Evolutionary conservation across 2,113 vertebrate genomes (phyloP), one percentile per base, ranked within the genome.

Genomic region (Gadus chalcogrammus): DNA sequence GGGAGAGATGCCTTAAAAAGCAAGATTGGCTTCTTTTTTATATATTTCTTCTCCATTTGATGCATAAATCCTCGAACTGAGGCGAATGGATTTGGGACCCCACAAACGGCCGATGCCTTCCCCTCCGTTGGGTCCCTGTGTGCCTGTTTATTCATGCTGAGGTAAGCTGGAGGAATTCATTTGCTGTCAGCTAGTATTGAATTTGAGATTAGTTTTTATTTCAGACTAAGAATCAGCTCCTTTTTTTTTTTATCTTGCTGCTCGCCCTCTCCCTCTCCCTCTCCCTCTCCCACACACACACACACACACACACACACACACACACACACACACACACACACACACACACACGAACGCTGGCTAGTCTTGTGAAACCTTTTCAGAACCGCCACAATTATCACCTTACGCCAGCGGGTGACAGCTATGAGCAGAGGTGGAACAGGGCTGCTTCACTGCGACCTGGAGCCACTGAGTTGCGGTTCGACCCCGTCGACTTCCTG

Each of bases 131-230:
- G 81, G 85, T 88, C 85, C 79, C 84, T 77, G 60, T 71, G 81
- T 78, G 92, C 88, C 91, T 92, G 92, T 94, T 94, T 94, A 94
- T 94, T 94, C 94, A 94, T 93, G 94, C 93, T 95, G 94, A 95
- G 95, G 92, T 95, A 95, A 95, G 93, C 92, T 94, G 90, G 87
- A 92, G 90, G 92, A 93, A 95, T 94, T 94, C 94, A 94, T 94
- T 93, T 94, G 93, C 93, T 94, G 94, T 95, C 94, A 94, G 93
- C 92, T 86, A 90, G 91, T 93, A 93, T 93, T 95, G 94, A 93
- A 95, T 96, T 93, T 91, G 92, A 95, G 93, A 95, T 95, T 87
- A 92, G 92, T 94, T 93, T 95, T 95, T 96, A 94, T 95, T 95
- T 95, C 90, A 91, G 88, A 84, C 86, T 89, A 89, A 93, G 91